A percentile compares a stretch with the other conserved stretches of the same genome.
Conservation (phyloP, 2,113 vertebrate species). For the Salvelinus alpinus region DNA sequence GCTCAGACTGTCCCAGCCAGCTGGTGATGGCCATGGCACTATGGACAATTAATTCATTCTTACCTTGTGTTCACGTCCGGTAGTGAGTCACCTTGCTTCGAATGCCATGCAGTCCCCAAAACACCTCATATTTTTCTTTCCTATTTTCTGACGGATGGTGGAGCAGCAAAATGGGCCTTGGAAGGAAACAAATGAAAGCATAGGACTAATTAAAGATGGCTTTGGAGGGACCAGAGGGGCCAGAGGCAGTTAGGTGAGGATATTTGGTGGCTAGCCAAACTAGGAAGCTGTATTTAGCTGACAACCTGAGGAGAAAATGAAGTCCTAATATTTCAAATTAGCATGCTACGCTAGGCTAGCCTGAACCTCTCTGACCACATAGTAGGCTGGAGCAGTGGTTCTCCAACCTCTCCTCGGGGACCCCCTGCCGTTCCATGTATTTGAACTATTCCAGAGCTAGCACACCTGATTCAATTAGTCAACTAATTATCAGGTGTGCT, state of each 20-base stretch:
- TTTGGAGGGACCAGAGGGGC: constrained; percentile 30
- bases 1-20: constrained; percentile 87
- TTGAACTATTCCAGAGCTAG: too few relatives aligned
- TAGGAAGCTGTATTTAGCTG: constrained; percentile 13
- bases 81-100: constrained; percentile 84
- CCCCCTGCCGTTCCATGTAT: too few relatives aligned
- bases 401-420: too few relatives aligned
- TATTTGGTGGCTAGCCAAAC: constrained; percentile 52
- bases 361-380: too few relatives aligned
- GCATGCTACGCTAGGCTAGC: neutral
- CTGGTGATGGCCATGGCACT: constrained; percentile 86
- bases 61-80: constrained; percentile 75
- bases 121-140: constrained; percentile 49
- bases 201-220: constrained; percentile 70
- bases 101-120: constrained; percentile 44
- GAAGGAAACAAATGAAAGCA: constrained; percentile 63
- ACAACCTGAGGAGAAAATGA: constrained; percentile 16
- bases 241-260: constrained; percentile 63
- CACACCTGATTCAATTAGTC: too few relatives aligned
- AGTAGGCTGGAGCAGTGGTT: too few relatives aligned
- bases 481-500: too few relatives aligned
- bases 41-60: constrained; percentile 84
- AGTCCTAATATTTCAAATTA: constrained; percentile 27
- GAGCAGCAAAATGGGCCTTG: constrained; percentile 56
- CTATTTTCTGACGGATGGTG: constrained; percentile 67